These are phyloP conservation scores for Ips typographus DNA, from an alignment of 1,140 invertebrate species.

Conservation along the genomic window DNA sequence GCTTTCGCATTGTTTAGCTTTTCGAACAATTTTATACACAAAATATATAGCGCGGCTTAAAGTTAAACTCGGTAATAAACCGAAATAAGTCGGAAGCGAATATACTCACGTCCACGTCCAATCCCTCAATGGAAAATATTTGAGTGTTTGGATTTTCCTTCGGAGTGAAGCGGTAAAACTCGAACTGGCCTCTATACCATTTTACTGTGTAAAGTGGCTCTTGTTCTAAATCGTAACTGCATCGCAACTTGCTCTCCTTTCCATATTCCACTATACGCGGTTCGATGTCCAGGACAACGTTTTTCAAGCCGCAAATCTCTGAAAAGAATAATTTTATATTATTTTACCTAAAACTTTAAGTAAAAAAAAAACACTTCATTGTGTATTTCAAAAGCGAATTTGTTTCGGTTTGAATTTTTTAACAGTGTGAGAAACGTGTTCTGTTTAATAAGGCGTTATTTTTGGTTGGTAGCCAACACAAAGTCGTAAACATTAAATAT, in stretches of 20 bases:
- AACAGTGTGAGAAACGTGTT: too few relatives aligned
- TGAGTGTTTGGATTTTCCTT: constrained; percentile 67
- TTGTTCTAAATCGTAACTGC: constrained; percentile 72
- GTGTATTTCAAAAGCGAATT: neutral
- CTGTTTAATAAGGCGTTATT: too few relatives aligned
- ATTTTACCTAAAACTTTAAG: neutral
- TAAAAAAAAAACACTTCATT: neutral
- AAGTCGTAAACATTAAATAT: too few relatives aligned
- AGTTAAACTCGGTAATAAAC: too few relatives aligned
- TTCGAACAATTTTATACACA: too few relatives aligned
- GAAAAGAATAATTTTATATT: constrained; percentile 34
- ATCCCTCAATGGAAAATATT: constrained; percentile 69
- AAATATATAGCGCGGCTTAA: too few relatives aligned
- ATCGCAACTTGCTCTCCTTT: constrained; percentile 65
- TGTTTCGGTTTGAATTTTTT: neutral
- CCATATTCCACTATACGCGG: constrained; percentile 65
- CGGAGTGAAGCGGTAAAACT: constrained; percentile 77
- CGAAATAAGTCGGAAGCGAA: too few relatives aligned
- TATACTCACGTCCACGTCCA: constrained; percentile 75
- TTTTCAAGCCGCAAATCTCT: constrained; percentile 52
- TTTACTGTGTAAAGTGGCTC: constrained; percentile 77
- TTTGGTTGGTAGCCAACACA: too few relatives aligned
- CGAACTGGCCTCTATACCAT: constrained; percentile 78
- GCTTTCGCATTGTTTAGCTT: too few relatives aligned
- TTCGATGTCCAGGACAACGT: constrained; percentile 57